Base-by-base conservation (phyloP, 2,888 invertebrate genomes). In the Drosophila pegasa region DNA sequence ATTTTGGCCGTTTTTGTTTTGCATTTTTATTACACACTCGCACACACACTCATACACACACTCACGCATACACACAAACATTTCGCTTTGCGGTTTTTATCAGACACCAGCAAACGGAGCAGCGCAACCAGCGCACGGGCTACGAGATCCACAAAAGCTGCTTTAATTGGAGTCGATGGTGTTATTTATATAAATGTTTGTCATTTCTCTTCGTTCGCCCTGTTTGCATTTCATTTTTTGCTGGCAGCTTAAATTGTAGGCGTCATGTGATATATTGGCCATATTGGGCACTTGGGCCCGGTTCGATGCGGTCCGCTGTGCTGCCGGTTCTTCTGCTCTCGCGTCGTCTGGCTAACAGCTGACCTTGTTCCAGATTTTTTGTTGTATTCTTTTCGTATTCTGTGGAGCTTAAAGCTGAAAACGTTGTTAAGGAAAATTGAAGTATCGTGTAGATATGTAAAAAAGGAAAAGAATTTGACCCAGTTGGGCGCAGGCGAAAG, bases 121-220 rank as follows among this genome's bases (percentile, higher is more conserved):
- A 50, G 60, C 40, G 33, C 16, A 60, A 25, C 51, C 37, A 18
- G 18, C 16, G 27, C 8, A 2, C 18, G 7, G 31, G 43, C 18
- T 20, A 16, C 52, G 43, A 56, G 58, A 35, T 33, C 48, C 63
- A 76, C 61, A 57, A 50, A 72, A 72, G 75, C 72, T 51, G 68
- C 72, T 78, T 84, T 88, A 85, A 85, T 85, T 88, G 85, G 81
- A 87, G 85, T 77, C 85, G 84, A 84, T 88, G 85, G 84, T 87
- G 84, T 85, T 88, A 87, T 85, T 85, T 85, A 87, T 87, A 85
- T 87, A 85, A 85, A 88, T 87, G 88, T 84, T 88, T 87, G 84
- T 88, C 88, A 84, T 84, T 88, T 84, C 87, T 88, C 84, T 88
- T 84, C 78, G 80, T 71, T 76, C 69, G 66, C 72, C 69, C 75